A percentile compares a stretch with the other conserved stretches of the same genome.
These are phyloP conservation scores for Tipula lateralis DNA, from an alignment of 2,888 invertebrate genomes.

Conservation along the genomic window DNA sequence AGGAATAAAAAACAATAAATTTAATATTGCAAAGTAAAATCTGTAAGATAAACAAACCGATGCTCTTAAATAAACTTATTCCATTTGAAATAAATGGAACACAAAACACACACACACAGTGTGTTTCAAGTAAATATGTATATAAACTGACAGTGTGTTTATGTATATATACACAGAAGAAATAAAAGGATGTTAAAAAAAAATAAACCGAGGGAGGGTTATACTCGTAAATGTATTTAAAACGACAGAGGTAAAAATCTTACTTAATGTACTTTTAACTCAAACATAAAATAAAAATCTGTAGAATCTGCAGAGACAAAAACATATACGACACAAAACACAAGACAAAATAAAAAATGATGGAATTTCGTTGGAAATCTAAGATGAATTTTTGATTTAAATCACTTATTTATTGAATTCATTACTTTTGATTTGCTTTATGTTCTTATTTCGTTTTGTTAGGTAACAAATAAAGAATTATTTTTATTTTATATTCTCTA, in stretches of 20 bases:
- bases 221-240: not conserved
- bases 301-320: not conserved
- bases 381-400: not conserved
- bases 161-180: not conserved
- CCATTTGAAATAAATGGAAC: not conserved
- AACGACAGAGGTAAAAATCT: not conserved
- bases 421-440: not conserved
- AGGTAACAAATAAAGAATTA: not conserved
- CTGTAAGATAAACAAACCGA: not conserved
- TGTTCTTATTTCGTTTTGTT: not conserved
- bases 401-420: not conserved
- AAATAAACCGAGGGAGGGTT: not conserved
- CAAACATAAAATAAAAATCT: not conserved
- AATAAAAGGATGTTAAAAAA: conserved; percentile 11
- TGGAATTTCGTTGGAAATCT: not conserved
- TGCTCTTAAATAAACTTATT: not conserved
- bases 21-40: not conserved
- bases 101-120: not conserved
- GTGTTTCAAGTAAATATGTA: not conserved
- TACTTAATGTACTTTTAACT: not conserved
- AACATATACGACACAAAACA: no score
- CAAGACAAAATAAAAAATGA: not conserved
- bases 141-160: not conserved
- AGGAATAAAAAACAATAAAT: not conserved
- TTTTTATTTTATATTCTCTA: not conserved